Evolutionary conservation across 2,797 vertebrate genomes (phyloP).

Genomic region (Muscicapa comitata): DNA sequence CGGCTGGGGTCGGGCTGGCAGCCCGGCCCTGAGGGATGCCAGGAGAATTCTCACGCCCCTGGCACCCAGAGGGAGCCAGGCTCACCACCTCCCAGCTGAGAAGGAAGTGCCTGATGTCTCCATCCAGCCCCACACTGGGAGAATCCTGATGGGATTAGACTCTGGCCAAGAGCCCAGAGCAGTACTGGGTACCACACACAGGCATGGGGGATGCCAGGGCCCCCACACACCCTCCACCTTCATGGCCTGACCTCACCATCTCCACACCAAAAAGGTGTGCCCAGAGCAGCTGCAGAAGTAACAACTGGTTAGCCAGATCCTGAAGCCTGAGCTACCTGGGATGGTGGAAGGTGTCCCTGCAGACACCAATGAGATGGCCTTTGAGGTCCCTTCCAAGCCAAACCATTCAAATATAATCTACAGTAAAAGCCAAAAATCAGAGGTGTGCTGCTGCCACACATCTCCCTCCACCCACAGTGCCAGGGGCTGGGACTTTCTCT

Average conservation of each 20-base stretch:
- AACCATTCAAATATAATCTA: not conserved
- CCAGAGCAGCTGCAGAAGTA: not conserved
- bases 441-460: accelerated
- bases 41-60: accelerated
- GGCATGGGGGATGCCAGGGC: no score
- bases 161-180: not conserved
- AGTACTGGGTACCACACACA: not conserved
- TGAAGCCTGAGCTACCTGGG: not conserved
- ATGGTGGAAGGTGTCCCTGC: not conserved
- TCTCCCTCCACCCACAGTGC: not conserved
- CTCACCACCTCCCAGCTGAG: no score
- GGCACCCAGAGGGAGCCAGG: not conserved
- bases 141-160: not conserved
- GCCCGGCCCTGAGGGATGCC: accelerated
- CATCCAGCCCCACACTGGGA: not conserved
- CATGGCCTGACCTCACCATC: not conserved
- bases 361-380: not conserved
- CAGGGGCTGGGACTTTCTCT: not conserved
- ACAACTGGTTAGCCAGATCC: not conserved
- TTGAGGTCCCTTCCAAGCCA: not conserved
- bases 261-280: not conserved
- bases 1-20: not conserved
- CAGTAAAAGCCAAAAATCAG: not conserved
- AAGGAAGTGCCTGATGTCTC: not conserved
- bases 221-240: not conserved